Conservation (phyloP, 1,140 invertebrate species). For the Lepidurus apus region DNA sequence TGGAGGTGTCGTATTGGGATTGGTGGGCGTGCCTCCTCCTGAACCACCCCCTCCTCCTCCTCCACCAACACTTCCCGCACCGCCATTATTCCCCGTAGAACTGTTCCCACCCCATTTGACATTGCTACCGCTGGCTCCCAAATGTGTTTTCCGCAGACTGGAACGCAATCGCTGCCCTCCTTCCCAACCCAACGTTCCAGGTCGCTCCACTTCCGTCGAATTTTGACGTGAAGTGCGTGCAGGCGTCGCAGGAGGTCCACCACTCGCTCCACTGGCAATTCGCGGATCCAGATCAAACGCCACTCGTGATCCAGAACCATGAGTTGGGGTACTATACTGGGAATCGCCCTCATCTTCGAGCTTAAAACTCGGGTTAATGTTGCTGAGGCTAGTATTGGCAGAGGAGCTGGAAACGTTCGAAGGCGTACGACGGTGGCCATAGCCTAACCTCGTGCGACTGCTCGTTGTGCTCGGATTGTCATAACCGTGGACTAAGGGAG, state of each 20-base stretch:
- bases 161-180: constrained; percentile 56
- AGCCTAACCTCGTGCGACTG: constrained; percentile 32
- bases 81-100: constrained; percentile 34
- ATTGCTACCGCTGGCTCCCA: constrained; percentile 39
- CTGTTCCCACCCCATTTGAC: constrained; percentile 32
- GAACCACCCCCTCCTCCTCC: constrained; percentile 56
- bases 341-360: constrained; percentile 57
- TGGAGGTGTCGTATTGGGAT: constrained; percentile 66
- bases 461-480: constrained; percentile 26
- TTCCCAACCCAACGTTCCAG: constrained; percentile 59
- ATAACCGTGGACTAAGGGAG: not conserved
- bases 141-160: constrained; percentile 66
- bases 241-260: constrained; percentile 40
- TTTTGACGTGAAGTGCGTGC: constrained; percentile 52
- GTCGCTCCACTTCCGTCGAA: constrained; percentile 59
- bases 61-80: constrained; percentile 37
- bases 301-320: constrained; percentile 34
- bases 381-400: constrained; percentile 49
- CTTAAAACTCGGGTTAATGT: constrained; percentile 56
- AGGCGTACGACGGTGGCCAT: constrained; percentile 57
- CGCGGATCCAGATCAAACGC: constrained; percentile 32
- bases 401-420: constrained; percentile 64
- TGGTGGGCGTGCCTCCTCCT: constrained; percentile 62
- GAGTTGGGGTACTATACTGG: constrained; percentile 42
- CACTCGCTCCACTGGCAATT: constrained; percentile 36